Evolutionary conservation across 2,113 vertebrate genomes (phyloP), one percentile per base, ranked within the genome.

Genomic region (Stigmatopora argus): DNA sequence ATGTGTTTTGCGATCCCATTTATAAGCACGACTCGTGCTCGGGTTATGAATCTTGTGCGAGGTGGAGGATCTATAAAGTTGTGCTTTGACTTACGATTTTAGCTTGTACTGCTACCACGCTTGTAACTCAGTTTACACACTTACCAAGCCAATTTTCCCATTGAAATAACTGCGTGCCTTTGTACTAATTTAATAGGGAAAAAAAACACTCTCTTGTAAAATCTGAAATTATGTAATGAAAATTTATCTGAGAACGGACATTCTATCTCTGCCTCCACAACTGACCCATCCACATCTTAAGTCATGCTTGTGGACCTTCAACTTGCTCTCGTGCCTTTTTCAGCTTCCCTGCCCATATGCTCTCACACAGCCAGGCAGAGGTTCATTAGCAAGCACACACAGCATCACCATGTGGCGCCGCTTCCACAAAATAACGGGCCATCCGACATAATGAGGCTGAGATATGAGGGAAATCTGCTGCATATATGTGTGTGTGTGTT

Each of bases 371-470:
- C 73, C 86, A 85, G 86, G 77, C 86, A 83, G 84, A 83, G 78
- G 79, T 87, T 90, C 88, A 89, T 90, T 89, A 88, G 89, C 58
- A 81, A 88, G 88, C 60, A 82, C 81, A 80, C 71, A 52, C 78
- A 67, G 82, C 83, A 88, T 89, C 86, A 90, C 85, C 87, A 86
- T 86, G 86, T 87, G 88, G 84, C 69, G 79, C 78, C 78, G 80
- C 88, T 79, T 84, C 86, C 74, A 73, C 84, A 85, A 89, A 89
- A 89, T 90, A 89, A 88, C 88, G 83, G 86, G 84, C 85, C 84
- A 88, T 84, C 82, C 84, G 74, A 78, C 83, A 87, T 91, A 91
- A 91, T 91, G 89, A 91, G 89, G 84, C 88, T 90, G 88, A 89
- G 87, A 87, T 88, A 89, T 89, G 88, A 87, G 84, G 82, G 81